Conservation (phyloP, 2,113 vertebrate species). For the Onychorhynchus coronatus region DNA sequence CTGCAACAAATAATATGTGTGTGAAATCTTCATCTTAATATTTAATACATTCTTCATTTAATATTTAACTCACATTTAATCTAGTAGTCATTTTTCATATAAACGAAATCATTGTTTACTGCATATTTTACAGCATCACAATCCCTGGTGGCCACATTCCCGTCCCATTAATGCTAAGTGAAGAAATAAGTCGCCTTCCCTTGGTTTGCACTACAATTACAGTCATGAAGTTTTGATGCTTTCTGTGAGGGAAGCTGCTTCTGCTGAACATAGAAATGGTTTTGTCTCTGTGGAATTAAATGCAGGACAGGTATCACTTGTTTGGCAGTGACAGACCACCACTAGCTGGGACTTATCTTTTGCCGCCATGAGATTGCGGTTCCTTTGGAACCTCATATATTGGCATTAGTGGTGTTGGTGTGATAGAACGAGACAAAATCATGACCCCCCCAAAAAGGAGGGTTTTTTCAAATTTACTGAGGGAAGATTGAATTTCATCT, state of each 20-base stretch:
- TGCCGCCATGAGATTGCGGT: rapidly evolving
- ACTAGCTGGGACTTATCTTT: neutral
- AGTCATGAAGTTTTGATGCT: neutral
- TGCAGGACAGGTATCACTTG: neutral
- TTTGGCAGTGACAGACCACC: neutral
- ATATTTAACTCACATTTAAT: constrained; percentile 50
- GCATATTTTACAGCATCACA: constrained; percentile 1
- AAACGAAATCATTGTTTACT: constrained; percentile 55
- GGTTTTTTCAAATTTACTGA: neutral
- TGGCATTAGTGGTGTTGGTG: neutral
- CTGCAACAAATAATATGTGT: neutral
- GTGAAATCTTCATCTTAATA: constrained; percentile 35
- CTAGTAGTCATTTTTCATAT: constrained; percentile 22
- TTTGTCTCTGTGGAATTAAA: neutral
- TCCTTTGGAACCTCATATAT: neutral
- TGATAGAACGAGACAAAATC: neutral
- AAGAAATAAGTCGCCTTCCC: neutral
- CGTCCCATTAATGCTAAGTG: neutral
- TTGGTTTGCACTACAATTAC: neutral
- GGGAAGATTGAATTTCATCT: neutral
- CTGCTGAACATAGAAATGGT: neutral
- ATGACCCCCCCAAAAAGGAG: neutral
- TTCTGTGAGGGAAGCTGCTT: neutral
- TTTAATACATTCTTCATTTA: constrained; percentile 42
- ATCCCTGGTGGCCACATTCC: neutral